Evolutionary conservation across 2,797 vertebrate genomes (phyloP), one percentile per base, ranked within the genome.

Genomic region (Acipenser oxyrinchus): DNA sequence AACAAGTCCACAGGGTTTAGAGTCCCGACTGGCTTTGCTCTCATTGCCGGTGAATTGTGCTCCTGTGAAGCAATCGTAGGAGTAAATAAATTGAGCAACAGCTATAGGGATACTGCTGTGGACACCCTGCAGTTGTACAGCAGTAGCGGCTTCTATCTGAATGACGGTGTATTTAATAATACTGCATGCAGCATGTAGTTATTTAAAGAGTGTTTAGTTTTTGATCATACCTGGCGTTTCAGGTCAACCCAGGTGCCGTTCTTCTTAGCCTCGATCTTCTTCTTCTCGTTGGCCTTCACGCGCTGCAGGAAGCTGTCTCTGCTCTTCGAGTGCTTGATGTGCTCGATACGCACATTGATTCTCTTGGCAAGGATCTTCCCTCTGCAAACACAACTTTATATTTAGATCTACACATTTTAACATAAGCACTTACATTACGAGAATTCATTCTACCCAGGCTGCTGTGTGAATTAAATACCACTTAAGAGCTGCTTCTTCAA

Each of bases 281-380:
- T 94, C 79, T 72, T 87, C 83, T 99, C 97, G 0, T 99, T 99
- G 59, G 88, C 94, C 71, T 94, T 95, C 74, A 99, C 95, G 0
- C 96, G 95, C 86, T 97, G 92, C 85, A 99, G 85, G 83, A 99
- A 99, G 74, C 96, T 98, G 82, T 98, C 97, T 78, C 96, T 91
- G 89, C 97, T 99, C 89, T 98, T 99, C 18, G 97, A 99, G 88
- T 99, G 97, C 69, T 97, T 99, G 76, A 99, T 90, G 5, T 99
- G 97, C 83, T 99, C 97, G 67, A 99, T 95, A 13, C 96, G 96
- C 76, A 99, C 97, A 53, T 98, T 99, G 76, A 99, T 97, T 80
- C 94, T 97, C 87, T 99, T 99, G 75, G 96, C 95, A 82, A 99
- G 92, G 79, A 99, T 98, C 81, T 90, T 98, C 64, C 96, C 96